Evolutionary conservation across 1,140 invertebrate genomes (phyloP).

Genomic region (Platyura marginata): DNA sequence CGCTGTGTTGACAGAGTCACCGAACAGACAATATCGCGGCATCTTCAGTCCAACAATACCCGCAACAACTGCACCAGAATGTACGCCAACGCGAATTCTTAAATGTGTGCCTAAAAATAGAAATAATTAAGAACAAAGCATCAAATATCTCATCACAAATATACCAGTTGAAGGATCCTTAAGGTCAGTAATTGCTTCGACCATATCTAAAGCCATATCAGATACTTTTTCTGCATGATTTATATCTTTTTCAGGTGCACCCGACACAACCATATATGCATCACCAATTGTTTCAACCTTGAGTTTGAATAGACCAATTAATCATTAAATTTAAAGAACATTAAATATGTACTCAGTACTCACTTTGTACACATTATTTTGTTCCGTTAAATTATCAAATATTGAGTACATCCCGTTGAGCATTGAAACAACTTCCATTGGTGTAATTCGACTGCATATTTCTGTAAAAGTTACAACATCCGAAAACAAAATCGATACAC

Average conservation of each 20-base stretch:
- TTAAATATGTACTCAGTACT: too few species aligned
- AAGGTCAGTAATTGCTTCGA: constrained; percentile 76
- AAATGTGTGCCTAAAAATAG: constrained; percentile 53
- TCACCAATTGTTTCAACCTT: constrained; percentile 36
- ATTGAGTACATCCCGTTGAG: constrained; percentile 89
- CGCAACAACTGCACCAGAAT: constrained; percentile 80
- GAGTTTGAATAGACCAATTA: background rate
- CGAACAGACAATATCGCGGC: constrained; percentile 67
- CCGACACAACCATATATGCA: constrained; percentile 93
- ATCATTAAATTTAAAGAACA: constrained; percentile 1
- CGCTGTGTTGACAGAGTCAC: constrained; percentile 83
- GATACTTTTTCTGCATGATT: constrained; percentile 89
- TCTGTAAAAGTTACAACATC: constrained; percentile 95
- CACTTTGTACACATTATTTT: constrained; percentile 89
- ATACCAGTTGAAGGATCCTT: constrained; percentile 78
- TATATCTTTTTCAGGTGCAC: constrained; percentile 73
- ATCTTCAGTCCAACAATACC: constrained; percentile 82
- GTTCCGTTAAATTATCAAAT: constrained; percentile 79
- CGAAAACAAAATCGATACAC: constrained; percentile 87
- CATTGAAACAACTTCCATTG: constrained; percentile 96
- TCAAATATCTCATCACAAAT: background rate
- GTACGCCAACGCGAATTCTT: constrained; percentile 74
- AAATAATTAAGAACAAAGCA: background rate
- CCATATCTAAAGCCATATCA: constrained; percentile 92
- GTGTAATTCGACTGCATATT: constrained; percentile 85